Conservation (phyloP, 2,888 invertebrate species). For the Prosopocoilus inquinatus region DNA sequence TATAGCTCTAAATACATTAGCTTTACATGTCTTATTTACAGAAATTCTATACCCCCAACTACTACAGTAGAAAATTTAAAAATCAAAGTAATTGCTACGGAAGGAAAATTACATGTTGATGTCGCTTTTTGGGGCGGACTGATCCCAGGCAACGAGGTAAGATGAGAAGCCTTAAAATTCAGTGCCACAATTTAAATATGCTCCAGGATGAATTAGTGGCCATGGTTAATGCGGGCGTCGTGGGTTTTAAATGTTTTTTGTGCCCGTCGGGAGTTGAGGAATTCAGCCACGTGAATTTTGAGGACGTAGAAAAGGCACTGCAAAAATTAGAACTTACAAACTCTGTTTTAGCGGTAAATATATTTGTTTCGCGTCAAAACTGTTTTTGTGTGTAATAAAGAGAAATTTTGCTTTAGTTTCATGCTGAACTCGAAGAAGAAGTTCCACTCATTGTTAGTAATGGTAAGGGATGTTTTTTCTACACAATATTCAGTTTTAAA, state of each 20-base stretch:
- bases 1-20: not conserved
- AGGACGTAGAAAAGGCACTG: conserved; percentile 60
- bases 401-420: conserved; percentile 57
- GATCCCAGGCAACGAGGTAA: conserved; percentile 63
- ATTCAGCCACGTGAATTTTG: conserved; percentile 60
- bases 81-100: conserved; percentile 60
- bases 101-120: conserved; percentile 61
- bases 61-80: conserved; percentile 62
- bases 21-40: conserved; percentile 39
- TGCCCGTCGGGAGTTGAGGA: conserved; percentile 68
- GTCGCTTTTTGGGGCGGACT: conserved; percentile 82
- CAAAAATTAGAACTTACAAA: conserved; percentile 58
- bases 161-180: not conserved
- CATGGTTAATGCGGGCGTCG: conserved; percentile 64
- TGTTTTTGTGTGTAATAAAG: not conserved
- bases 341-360: conserved; percentile 63
- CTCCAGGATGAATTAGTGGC: conserved; percentile 56
- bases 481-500: too few relatives aligned
- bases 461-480: too few relatives aligned
- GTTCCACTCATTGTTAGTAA: conserved; percentile 11
- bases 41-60: conserved; percentile 72
- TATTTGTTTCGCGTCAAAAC: not conserved
- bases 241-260: conserved; percentile 73
- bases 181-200: not conserved
- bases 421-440: conserved; percentile 63